Evolutionary conservation across 2,113 vertebrate genomes (phyloP).

Genomic region (Pithys albifrons): DNA sequence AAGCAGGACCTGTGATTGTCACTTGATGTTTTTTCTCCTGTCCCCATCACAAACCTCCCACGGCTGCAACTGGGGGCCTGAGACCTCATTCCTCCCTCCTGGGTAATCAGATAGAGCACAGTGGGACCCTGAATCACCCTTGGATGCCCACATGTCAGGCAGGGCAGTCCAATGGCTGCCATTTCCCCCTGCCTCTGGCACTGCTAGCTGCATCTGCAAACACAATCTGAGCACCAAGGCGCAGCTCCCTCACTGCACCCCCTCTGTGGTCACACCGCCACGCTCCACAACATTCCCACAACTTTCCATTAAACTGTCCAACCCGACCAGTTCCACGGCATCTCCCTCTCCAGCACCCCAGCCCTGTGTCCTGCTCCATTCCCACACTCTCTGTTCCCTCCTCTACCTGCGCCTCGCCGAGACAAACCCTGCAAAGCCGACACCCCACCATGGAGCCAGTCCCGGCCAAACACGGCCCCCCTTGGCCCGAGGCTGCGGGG

Average conservation of each 20-base stretch:
- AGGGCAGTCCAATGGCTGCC: background rate
- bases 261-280: accelerated
- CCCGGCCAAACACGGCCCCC: accelerated
- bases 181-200: background rate
- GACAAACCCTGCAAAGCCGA: background rate
- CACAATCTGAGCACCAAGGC: background rate
- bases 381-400: background rate
- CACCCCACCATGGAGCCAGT: accelerated
- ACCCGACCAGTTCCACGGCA: background rate
- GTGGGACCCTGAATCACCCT: background rate
- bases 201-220: background rate
- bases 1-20: slow-evolving; percentile 47
- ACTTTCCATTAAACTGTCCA: background rate
- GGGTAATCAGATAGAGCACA: background rate
- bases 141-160: accelerated
- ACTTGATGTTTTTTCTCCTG: background rate
- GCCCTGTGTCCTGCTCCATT: accelerated
- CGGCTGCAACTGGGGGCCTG: accelerated
- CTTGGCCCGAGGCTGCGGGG: accelerated
- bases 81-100: background rate
- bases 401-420: accelerated
- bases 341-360: background rate
- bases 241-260: background rate
- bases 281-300: background rate
- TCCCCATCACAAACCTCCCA: background rate